phyloP scores from a whole-genome alignment of 2,797 vertebrate genomes.

The Takifugu ocellatus region DNA sequence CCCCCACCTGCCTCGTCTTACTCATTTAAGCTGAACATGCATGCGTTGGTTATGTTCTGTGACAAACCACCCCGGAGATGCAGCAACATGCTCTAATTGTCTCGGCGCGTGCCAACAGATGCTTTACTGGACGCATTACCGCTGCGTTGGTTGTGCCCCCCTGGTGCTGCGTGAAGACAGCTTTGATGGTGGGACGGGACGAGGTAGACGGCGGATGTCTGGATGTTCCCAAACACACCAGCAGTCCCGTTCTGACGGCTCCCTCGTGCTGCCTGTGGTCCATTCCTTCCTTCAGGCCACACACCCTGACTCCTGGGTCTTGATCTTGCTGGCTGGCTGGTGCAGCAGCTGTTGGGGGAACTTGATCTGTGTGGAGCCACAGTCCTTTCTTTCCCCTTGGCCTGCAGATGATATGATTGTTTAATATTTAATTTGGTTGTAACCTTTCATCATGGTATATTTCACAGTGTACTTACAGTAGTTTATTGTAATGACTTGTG shows the following conservation, averaged over 20 bases:
- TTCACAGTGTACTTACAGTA: too few relatives aligned
- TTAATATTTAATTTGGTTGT: too few relatives aligned
- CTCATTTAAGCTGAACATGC: slow-evolving; percentile 20
- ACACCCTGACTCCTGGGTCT: too few relatives aligned
- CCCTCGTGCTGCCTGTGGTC: too few relatives aligned
- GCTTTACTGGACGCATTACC: slow-evolving; percentile 36
- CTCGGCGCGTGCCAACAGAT: slow-evolving; percentile 36
- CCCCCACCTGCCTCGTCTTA: too few relatives aligned
- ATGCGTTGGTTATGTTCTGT: slow-evolving; percentile 19
- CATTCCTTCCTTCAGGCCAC: too few relatives aligned
- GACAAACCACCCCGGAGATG: slow-evolving; percentile 16
- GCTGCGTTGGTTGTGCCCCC: slow-evolving; percentile 27
- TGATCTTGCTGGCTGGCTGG: too few relatives aligned
- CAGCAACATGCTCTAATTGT: slow-evolving; percentile 42
- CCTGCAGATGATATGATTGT: too few relatives aligned
- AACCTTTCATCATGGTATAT: too few relatives aligned
- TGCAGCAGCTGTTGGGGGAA: too few relatives aligned
- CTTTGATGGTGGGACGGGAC: slow-evolving; percentile 2
- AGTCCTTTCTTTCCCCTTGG: too few relatives aligned
- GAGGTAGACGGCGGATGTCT: slow-evolving; percentile 3
- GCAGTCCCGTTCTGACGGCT: neutral
- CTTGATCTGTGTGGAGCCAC: too few relatives aligned
- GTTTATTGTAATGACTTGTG: neutral
- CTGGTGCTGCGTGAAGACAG: slow-evolving; percentile 24
- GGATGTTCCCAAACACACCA: neutral